Evolutionary conservation across 2,113 vertebrate genomes (phyloP).

Genomic region (Poecilia latipinna): DNA sequence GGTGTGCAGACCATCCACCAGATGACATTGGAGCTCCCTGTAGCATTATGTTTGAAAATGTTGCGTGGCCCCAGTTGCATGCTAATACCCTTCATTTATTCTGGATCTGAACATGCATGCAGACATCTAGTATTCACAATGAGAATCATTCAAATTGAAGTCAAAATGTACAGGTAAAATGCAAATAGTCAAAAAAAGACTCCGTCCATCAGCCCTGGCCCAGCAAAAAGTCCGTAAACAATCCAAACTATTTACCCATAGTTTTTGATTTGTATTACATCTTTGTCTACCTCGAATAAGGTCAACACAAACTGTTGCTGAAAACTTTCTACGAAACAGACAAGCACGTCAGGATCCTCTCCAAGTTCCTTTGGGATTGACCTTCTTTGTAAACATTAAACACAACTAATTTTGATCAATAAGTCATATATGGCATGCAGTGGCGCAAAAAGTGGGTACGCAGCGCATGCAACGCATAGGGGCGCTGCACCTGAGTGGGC

Average conservation of each 20-base stretch:
- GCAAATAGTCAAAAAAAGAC: neutral
- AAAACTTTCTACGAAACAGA: neutral
- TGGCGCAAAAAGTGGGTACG: too few relatives aligned
- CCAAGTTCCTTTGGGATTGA: conserved; percentile 48
- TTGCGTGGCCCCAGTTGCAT: conserved; percentile 33
- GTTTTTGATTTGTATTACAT: neutral
- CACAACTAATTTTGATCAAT: conserved; percentile 18
- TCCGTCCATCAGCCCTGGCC: conserved; percentile 17
- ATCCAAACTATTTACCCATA: neutral
- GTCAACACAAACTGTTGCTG: conserved; percentile 5
- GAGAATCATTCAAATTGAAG: too few relatives aligned
- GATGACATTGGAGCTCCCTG: conserved; percentile 68
- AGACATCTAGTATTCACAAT: too few relatives aligned
- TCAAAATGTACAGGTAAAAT: too few relatives aligned
- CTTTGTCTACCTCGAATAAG: conserved; percentile 13
- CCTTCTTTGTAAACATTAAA: conserved; percentile 15
- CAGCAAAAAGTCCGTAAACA: neutral
- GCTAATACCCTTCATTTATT: conserved; percentile 32
- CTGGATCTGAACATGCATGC: conserved; percentile 24
- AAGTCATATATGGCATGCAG: neutral
- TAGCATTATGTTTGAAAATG: conserved; percentile 33
- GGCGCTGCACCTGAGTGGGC: too few relatives aligned
- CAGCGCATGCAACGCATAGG: too few relatives aligned
- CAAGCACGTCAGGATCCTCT: conserved; percentile 16
- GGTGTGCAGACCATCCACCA: conserved; percentile 71